Conservation (phyloP, 1,140 invertebrate species). For the Aphaenogaster rudis region DNA sequence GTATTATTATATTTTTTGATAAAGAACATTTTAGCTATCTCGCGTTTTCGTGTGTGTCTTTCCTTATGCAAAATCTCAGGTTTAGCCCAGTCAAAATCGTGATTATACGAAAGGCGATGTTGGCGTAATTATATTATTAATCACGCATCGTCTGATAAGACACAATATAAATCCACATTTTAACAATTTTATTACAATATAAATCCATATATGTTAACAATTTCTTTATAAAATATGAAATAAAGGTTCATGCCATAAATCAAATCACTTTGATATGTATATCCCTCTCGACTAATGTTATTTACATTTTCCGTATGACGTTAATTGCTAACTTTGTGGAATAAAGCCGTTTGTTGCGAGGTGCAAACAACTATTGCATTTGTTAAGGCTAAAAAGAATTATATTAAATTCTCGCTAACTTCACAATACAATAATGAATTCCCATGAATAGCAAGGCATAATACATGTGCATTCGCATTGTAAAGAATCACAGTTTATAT, state of each 20-base stretch:
- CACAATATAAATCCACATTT: too few species aligned
- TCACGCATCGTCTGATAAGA: background rate
- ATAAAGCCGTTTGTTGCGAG: background rate
- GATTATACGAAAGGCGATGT: too few species aligned
- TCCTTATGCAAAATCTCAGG: too few species aligned
- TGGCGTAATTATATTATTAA: background rate
- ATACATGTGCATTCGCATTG: background rate
- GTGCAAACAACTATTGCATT: background rate
- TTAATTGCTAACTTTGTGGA: background rate
- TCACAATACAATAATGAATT: slow-evolving; percentile 4
- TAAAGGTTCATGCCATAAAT: background rate
- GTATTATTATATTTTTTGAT: too few species aligned
- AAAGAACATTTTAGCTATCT: too few species aligned
- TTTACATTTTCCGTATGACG: background rate
- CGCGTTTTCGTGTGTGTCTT: too few species aligned
- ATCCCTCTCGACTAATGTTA: background rate
- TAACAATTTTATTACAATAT: too few species aligned
- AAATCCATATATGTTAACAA: background rate
- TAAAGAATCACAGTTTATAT: background rate
- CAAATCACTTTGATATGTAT: background rate
- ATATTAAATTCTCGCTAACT: slow-evolving; percentile 7
- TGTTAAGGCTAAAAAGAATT: background rate
- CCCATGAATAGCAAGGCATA: background rate
- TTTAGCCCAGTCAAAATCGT: too few species aligned
- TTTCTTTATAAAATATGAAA: background rate